Conservation (phyloP, 2,888 invertebrate species). For the Acholoe squamosa region DNA sequence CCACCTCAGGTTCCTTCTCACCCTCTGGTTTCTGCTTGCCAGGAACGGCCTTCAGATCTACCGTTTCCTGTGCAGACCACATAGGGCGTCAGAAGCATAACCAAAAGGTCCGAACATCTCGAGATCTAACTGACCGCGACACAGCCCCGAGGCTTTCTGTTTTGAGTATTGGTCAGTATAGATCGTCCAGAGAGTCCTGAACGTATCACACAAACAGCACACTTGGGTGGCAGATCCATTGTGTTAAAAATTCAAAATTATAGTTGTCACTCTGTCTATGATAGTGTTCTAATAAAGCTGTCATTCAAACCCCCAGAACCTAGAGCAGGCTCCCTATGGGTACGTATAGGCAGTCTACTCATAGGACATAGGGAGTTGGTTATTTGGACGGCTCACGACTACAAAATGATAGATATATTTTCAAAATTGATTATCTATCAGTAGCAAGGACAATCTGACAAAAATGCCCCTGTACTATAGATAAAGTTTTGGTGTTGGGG, state of each 20-base stretch:
- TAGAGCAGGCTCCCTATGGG: conserved; percentile 21
- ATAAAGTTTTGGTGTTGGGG: background rate
- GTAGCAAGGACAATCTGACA: background rate
- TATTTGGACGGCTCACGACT: conserved; percentile 6
- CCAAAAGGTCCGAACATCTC: conserved; percentile 39
- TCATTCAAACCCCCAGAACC: background rate
- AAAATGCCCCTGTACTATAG: background rate
- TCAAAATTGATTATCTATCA: background rate
- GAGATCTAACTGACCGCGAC: conserved; percentile 51
- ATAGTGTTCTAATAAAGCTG: background rate
- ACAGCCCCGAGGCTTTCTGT: conserved; percentile 26
- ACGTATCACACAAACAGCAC: background rate
- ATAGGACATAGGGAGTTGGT: background rate
- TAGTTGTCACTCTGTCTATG: background rate
- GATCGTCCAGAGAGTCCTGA: conserved; percentile 55
- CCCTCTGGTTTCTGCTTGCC: conserved; percentile 68
- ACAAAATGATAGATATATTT: background rate
- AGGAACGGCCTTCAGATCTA: conserved; percentile 64
- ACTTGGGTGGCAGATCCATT: conserved; percentile 58
- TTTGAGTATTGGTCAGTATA: conserved; percentile 36
- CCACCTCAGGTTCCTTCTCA: conserved; percentile 75
- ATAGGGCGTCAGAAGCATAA: conserved; percentile 55
- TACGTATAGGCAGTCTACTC: conserved; percentile 14
- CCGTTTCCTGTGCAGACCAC: conserved; percentile 64
- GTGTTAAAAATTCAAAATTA: conserved; percentile 28